Evolutionary conservation across 2,888 invertebrate genomes (phyloP), one percentile per base, ranked within the genome.

Genomic region (Himalopsyche japonica): DNA sequence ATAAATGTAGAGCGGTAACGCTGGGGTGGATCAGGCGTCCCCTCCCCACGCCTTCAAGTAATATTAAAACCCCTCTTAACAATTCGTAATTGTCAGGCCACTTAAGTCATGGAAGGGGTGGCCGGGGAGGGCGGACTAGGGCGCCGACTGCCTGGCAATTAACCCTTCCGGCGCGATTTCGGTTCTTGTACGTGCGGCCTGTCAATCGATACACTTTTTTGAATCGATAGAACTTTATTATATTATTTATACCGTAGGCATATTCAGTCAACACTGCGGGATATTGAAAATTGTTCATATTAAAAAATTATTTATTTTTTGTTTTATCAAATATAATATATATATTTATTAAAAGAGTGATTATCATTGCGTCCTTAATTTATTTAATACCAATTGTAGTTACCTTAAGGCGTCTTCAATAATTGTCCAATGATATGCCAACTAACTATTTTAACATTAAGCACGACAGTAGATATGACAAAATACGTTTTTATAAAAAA

Each of bases 61-160:
- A 70, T 70, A 70, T 70, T 70, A 70, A 70, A 70, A 20, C 70
- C 70, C 70, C 70, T 70, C 70, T 70, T 70, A 82, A 85, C 85
- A 85, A 85, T 85, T 85, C 83, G 85, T 85, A 85, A 85, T 85
- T 85, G 85, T 85, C 85, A 83, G 77, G 83, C 83, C 85, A 85
- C 85, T 85, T 85, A 85, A 83, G 85, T 76, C 80, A 64, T 43
- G 80, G 82, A n/a, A 47, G 27, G 70, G 32, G 34, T 76, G 43
- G 48, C 70, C 30, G 27, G 27, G 27, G 70, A 27, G n/a, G 57
- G 57, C 20, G 57, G 57, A 57, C 70, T 70, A 70, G 70, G 70
- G 70, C 70, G 70, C 70, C 70, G 70, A 70, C 70, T 70, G 70
- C 70, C 70, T 27, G 76, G 76, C 77, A 77, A 77, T 77, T 34